Conservation (phyloP, 2,113 vertebrate genomes). For the Tympanuchus pallidicinctus region DNA sequence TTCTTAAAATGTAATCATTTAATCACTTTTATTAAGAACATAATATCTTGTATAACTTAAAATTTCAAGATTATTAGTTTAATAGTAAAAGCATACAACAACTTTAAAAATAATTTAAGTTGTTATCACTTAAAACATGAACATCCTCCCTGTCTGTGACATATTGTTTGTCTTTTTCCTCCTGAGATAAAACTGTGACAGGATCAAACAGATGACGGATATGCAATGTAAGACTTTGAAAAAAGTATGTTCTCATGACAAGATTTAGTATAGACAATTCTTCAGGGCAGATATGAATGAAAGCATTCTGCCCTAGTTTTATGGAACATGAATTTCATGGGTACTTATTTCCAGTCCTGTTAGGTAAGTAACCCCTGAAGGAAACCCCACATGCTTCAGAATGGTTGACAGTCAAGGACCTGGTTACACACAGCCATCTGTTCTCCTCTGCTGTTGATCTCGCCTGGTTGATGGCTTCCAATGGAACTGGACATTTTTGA, state of each 20-base stretch:
- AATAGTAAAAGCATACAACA: not conserved
- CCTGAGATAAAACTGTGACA: not conserved
- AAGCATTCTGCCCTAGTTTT: not conserved
- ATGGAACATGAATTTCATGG: not conserved
- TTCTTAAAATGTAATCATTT: not conserved
- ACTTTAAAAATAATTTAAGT: not conserved
- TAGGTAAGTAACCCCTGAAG: not conserved
- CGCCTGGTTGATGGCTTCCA: not conserved
- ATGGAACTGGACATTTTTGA: not conserved
- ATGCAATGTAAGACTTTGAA: rapidly evolving
- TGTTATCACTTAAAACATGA: not conserved
- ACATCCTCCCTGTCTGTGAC: not conserved
- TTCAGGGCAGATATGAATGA: not conserved
- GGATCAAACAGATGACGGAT: not conserved
- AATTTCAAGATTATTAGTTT: not conserved
- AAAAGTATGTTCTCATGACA: not conserved
- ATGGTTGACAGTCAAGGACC: rapidly evolving
- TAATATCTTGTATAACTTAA: not conserved
- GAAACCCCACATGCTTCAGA: rapidly evolving
- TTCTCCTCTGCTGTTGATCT: not conserved
- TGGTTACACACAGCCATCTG: rapidly evolving
- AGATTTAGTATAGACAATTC: not conserved
- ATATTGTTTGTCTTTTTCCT: not conserved
- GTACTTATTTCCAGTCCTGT: not conserved
- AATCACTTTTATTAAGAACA: not conserved